Evolutionary conservation across 2,797 vertebrate genomes (phyloP), one percentile per base, ranked within the genome.

Genomic region (Megaceryle alcyon): DNA sequence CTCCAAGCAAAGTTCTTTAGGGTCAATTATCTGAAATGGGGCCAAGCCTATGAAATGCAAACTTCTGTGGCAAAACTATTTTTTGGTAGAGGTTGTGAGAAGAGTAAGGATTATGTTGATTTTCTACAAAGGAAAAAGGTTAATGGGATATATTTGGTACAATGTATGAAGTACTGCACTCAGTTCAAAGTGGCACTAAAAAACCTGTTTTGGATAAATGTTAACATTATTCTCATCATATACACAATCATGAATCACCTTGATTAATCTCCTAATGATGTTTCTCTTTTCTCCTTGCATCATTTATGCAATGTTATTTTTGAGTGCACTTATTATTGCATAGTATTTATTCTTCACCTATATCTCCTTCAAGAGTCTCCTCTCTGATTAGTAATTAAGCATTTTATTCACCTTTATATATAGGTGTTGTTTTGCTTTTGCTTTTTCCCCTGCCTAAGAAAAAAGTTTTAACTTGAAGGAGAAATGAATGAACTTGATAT

Each of bases 331-430:
- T 89, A 68, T 85, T 81, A 83, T 57, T 77, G 18, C 17, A 13
- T 4, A 29, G n/a, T 72, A 72, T 93, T 88, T 96, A 87, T 86
- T 93, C 41, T 80, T 75, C 59, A 46, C 17, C 1, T 17, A 29
- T 75, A 66, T 59, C 35, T 86, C 84, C 44, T 86, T 85, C 92
- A 82, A 60, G 48, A 89, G 25, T 65, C 61, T 61, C 43, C 82
- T 83, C 37, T 88, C 54, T 82, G 73, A 88, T 86, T 86, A 83
- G 43, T 28, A 88, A 92, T 86, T 90, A 88, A 81, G n/a, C n/a
- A 41, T 59, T 91, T 93, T 59, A 51, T 78, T 78, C 28, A 54
- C 53, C 80, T 75, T 46, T 46, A 29, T 35, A 35, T 59, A 75
- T 65, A 65, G 48, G 2, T 80, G 39, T 14, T 65, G 25, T 8